A percentile compares a stretch with the other conserved stretches of the same genome.
Conservation (phyloP, 2,888 invertebrate genomes). For the Entomobrya proxima region DNA sequence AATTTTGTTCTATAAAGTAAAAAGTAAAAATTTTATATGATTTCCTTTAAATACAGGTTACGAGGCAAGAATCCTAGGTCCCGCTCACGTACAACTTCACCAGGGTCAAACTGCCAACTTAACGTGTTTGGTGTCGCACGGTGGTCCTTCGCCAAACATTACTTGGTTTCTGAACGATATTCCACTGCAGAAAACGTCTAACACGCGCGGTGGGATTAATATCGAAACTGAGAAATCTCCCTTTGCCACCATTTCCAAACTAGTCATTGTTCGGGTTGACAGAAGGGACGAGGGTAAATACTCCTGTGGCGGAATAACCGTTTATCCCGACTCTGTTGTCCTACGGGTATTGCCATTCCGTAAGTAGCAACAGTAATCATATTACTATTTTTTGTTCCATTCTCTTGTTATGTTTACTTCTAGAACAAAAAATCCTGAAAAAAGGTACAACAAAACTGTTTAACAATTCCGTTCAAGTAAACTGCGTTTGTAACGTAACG, state of each 20-base stretch:
- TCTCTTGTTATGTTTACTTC: not conserved
- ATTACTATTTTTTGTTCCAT: no score
- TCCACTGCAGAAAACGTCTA: slow-evolving; percentile 68
- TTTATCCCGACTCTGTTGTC: slow-evolving; percentile 70
- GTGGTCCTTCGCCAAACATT: slow-evolving; percentile 69
- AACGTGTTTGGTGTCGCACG: slow-evolving; percentile 71
- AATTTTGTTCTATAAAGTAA: not conserved
- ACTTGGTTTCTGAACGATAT: slow-evolving; percentile 74
- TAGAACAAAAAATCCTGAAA: not conserved
- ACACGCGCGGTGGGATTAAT: slow-evolving; percentile 68
- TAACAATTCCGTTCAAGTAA: not conserved
- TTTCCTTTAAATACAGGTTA: slow-evolving; percentile 51
- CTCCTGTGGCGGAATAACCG: slow-evolving; percentile 71
- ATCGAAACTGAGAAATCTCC: slow-evolving; percentile 71
- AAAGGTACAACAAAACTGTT: not conserved
- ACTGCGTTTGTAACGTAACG: not conserved
- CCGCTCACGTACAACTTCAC: slow-evolving; percentile 56
- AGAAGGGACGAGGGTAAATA: slow-evolving; percentile 71
- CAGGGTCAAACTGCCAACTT: slow-evolving; percentile 71
- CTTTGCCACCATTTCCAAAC: slow-evolving; percentile 67
- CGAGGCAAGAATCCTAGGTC: slow-evolving; percentile 73
- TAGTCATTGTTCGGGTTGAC: slow-evolving; percentile 71
- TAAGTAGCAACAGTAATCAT: slow-evolving; percentile 49
- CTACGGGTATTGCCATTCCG: slow-evolving; percentile 62
- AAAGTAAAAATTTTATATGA: no score